Percentiles rank a stretch among this genome's conserved stretches.
Conservation (phyloP, 2,113 vertebrate species). For the Romanogobio albipinnatus region DNA sequence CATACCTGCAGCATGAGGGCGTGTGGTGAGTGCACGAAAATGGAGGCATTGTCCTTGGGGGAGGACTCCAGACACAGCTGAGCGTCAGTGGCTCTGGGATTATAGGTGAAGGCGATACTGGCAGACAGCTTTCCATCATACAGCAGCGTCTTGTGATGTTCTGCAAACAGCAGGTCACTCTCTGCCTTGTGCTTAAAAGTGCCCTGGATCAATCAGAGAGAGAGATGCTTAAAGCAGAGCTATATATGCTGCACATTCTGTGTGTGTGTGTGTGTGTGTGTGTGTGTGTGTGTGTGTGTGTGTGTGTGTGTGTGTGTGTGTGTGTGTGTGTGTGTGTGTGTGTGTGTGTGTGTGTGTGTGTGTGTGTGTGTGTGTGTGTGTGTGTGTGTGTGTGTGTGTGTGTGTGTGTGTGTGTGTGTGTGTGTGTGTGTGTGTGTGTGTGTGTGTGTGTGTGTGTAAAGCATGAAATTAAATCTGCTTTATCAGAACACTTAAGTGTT, state of each 20-base stretch:
- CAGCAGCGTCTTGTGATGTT: slow-evolving; percentile 92
- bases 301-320: no score
- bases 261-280: no score
- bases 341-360: no score
- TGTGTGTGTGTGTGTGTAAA: no score
- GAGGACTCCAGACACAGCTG: slow-evolving; percentile 98
- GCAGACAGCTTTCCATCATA: slow-evolving; percentile 94
- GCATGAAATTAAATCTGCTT: not conserved
- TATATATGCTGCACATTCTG: not conserved
- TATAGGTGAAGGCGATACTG: slow-evolving; percentile 93
- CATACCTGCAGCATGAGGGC: slow-evolving; percentile 98
- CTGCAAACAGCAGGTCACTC: slow-evolving; percentile 93
- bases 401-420: no score
- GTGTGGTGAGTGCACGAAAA: slow-evolving; percentile 97
- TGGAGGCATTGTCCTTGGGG: slow-evolving; percentile 93
- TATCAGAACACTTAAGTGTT: not conserved
- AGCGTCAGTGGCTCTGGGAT: slow-evolving; percentile 95
- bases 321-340: no score
- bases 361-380: no score
- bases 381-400: no score
- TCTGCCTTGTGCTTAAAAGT: slow-evolving; percentile 97
- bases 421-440: no score
- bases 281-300: no score
- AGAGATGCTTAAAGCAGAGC: not conserved
- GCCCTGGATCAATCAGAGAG: slow-evolving; percentile 75